phyloP scores from a whole-genome alignment of 2,113 vertebrate genomes.

The Piliocolobus tephrosceles region DNA sequence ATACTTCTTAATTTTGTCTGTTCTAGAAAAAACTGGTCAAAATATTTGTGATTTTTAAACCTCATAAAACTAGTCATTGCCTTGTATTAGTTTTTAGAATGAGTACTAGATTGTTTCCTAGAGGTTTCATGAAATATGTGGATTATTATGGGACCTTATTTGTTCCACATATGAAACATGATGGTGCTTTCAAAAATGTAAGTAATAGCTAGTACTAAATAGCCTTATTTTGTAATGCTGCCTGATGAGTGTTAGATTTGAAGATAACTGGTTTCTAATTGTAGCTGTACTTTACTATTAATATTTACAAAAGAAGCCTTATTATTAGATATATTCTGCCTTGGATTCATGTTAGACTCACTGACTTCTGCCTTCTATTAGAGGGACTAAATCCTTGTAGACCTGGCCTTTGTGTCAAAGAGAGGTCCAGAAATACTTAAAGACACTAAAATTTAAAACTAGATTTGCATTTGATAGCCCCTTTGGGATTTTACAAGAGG shows the following conservation, averaged over 20 bases:
- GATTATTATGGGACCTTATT: constrained; percentile 21
- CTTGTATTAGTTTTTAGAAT: constrained; percentile 64
- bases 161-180: constrained; percentile 67
- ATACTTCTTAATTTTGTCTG: background rate
- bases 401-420: constrained; percentile 6
- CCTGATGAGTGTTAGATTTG: constrained; percentile 16
- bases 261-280: constrained; percentile 19
- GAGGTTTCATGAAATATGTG: constrained; percentile 37
- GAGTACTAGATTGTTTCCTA: constrained; percentile 66
- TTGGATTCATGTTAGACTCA: background rate
- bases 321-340: background rate
- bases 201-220: constrained; percentile 55
- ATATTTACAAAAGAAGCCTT: background rate
- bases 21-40: background rate
- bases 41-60: constrained; percentile 39
- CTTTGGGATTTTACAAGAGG: constrained; percentile 45
- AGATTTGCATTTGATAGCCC: background rate
- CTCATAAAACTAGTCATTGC: constrained; percentile 49
- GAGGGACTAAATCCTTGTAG: background rate
- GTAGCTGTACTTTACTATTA: constrained; percentile 25
- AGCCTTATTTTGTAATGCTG: constrained; percentile 36
- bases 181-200: constrained; percentile 65
- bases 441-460: constrained; percentile 25
- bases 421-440: constrained; percentile 15
- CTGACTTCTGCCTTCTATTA: constrained; percentile 16